A percentile compares a stretch with the other conserved stretches of the same genome.
Evolutionary conservation across 2,797 vertebrate species (phyloP).

Genomic region (Eulemur coronatus): DNA sequence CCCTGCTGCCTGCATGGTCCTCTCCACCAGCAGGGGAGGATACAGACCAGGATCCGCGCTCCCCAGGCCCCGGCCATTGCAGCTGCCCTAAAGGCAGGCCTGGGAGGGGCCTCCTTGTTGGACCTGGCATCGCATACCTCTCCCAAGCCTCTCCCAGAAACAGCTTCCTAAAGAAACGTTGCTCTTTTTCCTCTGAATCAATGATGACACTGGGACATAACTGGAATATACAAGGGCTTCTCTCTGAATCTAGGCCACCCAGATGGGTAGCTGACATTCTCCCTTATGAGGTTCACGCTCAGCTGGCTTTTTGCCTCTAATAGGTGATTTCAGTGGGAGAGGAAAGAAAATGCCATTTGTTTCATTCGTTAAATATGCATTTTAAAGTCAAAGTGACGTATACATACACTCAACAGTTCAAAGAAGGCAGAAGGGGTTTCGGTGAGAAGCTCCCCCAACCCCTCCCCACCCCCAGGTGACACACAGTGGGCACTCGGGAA

Average conservation of each 20-base stretch:
- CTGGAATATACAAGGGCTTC: not conserved
- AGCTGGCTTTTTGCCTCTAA: not conserved
- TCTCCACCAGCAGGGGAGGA: not conserved
- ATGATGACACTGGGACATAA: not conserved
- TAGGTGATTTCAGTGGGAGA: not conserved
- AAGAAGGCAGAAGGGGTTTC: not conserved
- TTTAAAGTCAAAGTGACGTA: not conserved
- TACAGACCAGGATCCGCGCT: fast-evolving
- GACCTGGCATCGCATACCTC: not conserved
- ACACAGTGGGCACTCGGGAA: not conserved
- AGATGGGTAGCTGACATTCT: not conserved
- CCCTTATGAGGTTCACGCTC: not conserved
- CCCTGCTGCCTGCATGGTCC: not conserved
- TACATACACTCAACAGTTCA: not conserved
- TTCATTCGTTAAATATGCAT: not conserved
- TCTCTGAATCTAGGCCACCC: not conserved
- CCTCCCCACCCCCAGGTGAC: fast-evolving
- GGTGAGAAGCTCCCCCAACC: not conserved
- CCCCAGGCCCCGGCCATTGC: not conserved
- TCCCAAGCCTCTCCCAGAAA: not conserved
- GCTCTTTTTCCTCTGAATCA: not conserved
- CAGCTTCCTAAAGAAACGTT: not conserved
- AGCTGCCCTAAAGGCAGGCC: fast-evolving
- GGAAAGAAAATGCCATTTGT: not conserved
- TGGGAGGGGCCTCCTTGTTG: not conserved